Evolutionary conservation across 2,113 vertebrate species (phyloP).

Genomic region (Polypterus bichir): DNA sequence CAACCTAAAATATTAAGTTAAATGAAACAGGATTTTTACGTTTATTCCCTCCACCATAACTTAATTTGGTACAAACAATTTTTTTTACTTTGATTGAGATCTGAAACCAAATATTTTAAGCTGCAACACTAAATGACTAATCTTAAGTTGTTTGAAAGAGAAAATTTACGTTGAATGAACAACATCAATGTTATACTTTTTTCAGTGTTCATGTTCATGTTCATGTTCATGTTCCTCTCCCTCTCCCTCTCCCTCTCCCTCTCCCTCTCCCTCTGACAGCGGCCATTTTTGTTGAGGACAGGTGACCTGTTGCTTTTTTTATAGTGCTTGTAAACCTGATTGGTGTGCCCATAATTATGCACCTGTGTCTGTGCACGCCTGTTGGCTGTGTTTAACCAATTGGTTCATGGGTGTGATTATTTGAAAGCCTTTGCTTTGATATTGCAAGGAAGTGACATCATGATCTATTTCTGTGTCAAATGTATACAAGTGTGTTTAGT

Average conservation of each 20-base stretch:
- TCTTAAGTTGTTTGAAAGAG: no score
- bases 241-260: neutral
- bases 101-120: no score
- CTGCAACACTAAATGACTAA: no score
- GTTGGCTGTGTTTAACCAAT: slow-evolving; percentile 6
- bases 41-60: no score
- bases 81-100: no score
- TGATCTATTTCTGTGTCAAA: slow-evolving; percentile 9
- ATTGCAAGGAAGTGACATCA: slow-evolving; percentile 14
- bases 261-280: neutral
- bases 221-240: no score
- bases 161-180: no score
- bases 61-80: no score
- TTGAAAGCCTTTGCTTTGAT: slow-evolving; percentile 9
- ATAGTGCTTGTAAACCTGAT: slow-evolving; percentile 2
- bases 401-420: slow-evolving; percentile 7
- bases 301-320: slow-evolving; percentile 1
- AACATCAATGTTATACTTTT: no score
- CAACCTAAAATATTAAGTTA: no score
- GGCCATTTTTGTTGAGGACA: slow-evolving; percentile 2
- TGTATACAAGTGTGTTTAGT: slow-evolving; percentile 8
- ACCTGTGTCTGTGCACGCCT: slow-evolving; percentile 5
- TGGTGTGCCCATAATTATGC: slow-evolving; percentile 7
- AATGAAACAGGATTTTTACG: no score
- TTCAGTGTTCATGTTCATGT: no score